Conservation (phyloP, 1,140 invertebrate species). For the Eupristina koningsbergeri region DNA sequence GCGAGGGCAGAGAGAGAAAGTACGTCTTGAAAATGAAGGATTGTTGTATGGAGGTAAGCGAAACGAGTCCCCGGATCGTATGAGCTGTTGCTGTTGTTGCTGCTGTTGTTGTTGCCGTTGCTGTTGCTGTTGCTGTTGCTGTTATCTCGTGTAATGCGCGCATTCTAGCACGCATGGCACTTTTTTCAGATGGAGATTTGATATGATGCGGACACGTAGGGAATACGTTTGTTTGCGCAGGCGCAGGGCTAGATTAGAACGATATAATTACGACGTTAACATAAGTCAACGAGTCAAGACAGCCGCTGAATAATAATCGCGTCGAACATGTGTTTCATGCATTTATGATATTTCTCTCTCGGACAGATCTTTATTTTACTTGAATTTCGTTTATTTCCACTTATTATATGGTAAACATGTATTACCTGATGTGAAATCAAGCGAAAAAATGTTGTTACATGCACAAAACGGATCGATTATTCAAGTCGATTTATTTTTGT, state of each 20-base stretch:
- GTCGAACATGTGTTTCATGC: conserved; percentile 67
- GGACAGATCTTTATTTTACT: conserved; percentile 50
- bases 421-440: neutral
- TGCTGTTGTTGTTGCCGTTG: too few species aligned
- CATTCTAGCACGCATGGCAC: conserved; percentile 73
- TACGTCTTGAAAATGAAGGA: conserved; percentile 33
- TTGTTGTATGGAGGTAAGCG: neutral
- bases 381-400: neutral
- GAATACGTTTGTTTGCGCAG: conserved; percentile 57
- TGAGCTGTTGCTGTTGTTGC: neutral
- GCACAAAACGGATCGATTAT: too few species aligned
- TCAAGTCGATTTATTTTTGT: too few species aligned
- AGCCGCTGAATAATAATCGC: conserved; percentile 71
- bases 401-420: neutral
- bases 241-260: conserved; percentile 71
- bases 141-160: conserved; percentile 52
- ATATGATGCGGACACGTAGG: conserved; percentile 70
- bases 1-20: neutral
- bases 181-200: conserved; percentile 73
- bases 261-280: conserved; percentile 75
- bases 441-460: too few species aligned
- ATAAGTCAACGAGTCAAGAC: conserved; percentile 72
- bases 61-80: conserved; percentile 16
- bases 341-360: conserved; percentile 30
- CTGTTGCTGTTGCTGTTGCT: neutral